A percentile compares a stretch with the other conserved stretches of the same genome.
phyloP scores from a whole-genome alignment of 2,797 vertebrate species.

The Schizopygopsis malacanthus region DNA sequence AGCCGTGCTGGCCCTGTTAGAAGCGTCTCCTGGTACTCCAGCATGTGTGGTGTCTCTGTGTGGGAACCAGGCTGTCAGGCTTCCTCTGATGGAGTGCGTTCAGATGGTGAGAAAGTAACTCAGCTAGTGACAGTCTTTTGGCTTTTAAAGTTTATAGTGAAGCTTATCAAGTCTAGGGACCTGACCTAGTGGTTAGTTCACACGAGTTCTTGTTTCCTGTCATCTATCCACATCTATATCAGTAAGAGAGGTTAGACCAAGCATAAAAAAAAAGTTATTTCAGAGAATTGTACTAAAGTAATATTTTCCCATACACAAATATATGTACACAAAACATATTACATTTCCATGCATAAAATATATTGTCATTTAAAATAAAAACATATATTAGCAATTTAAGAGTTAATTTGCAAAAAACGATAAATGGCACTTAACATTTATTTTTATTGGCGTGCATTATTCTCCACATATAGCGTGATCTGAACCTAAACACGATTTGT shows the following conservation, averaged over 20 bases:
- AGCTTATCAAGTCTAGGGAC: not conserved
- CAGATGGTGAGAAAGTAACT: constrained; percentile 84
- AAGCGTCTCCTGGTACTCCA: constrained; percentile 89
- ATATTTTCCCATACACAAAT: not conserved
- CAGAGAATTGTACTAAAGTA: not conserved
- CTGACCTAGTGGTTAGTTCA: not conserved
- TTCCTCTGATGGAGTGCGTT: constrained; percentile 93
- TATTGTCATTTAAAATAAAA: not conserved
- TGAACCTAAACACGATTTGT: no score
- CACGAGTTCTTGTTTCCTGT: not conserved
- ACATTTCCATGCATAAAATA: not conserved
- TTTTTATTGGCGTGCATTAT: no score
- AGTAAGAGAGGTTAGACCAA: not conserved
- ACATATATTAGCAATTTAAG: no score
- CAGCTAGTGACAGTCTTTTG: not conserved
- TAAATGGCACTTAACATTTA: no score
- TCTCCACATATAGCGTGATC: no score
- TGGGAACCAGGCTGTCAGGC: constrained; percentile 90
- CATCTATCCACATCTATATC: not conserved
- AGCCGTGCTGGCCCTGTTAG: constrained; percentile 91
- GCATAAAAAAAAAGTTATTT: not conserved
- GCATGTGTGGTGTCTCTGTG: constrained; percentile 96
- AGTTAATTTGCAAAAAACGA: no score
- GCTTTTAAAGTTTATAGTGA: not conserved
- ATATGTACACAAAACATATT: not conserved